Evolutionary conservation across 2,113 vertebrate genomes (phyloP).

Genomic region (Sylvilagus bachmani): DNA sequence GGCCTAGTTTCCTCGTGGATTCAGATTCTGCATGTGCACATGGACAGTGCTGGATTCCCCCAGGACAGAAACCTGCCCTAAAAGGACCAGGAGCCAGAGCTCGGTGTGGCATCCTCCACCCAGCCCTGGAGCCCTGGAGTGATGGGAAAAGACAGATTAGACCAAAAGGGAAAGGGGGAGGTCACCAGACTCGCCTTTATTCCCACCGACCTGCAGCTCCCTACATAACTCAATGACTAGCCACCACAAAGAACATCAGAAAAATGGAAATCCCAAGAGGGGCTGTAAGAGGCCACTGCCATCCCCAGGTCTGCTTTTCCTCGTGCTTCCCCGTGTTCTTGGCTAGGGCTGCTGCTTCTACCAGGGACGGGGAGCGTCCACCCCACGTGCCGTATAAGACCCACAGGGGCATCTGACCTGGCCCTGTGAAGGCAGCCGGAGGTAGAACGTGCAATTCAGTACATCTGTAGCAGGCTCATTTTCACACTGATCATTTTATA

Average conservation of each 20-base stretch:
- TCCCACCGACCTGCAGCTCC: neutral
- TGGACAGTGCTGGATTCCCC: neutral
- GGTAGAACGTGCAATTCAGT: no score
- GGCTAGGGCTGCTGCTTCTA: slow-evolving; percentile 76
- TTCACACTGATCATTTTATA: no score
- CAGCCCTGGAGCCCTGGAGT: neutral
- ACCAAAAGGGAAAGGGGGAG: no score
- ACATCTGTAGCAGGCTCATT: no score
- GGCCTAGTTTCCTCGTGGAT: neutral
- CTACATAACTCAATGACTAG: slow-evolving; percentile 60
- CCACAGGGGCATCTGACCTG: no score
- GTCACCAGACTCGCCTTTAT: neutral
- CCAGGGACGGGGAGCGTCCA: no score
- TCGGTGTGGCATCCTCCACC: neutral
- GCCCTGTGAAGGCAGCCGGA: no score
- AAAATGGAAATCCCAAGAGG: slow-evolving; percentile 83
- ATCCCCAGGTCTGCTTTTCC: slow-evolving; percentile 83
- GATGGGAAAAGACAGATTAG: neutral
- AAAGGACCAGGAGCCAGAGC: neutral
- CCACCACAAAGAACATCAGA: slow-evolving; percentile 82
- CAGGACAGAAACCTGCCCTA: neutral
- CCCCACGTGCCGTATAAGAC: no score
- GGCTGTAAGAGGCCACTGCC: slow-evolving; percentile 83
- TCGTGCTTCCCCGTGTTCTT: slow-evolving; percentile 79
- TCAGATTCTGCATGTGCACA: neutral